A percentile compares a stretch with the other conserved stretches of the same genome.
Evolutionary conservation across 2,888 invertebrate genomes (phyloP).

Genomic region (Sphecodes monilicornis): DNA sequence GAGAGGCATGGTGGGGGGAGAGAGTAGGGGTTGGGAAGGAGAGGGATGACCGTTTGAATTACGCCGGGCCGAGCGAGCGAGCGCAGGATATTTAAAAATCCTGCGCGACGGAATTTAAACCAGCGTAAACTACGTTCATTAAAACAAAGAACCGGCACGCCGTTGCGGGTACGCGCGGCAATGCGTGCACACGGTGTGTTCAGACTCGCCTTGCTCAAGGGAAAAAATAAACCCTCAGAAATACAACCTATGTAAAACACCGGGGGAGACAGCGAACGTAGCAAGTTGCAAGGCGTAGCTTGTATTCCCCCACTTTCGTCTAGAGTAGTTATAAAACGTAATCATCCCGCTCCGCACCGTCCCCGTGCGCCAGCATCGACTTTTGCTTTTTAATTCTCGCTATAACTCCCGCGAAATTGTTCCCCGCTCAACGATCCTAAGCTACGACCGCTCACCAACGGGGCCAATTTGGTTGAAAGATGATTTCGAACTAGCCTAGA

Average conservation of each 20-base stretch:
- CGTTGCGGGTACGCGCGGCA: constrained; percentile 59
- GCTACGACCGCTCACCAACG: not conserved
- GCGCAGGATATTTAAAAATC: constrained; percentile 60
- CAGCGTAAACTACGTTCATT: constrained; percentile 64
- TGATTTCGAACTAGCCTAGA: not conserved
- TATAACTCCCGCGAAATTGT: constrained; percentile 30
- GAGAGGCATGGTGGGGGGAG: not conserved
- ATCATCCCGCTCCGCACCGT: constrained; percentile 9
- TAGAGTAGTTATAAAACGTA: constrained; percentile 41
- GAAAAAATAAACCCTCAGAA: constrained; percentile 57
- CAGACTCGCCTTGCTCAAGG: not conserved
- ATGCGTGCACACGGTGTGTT: constrained; percentile 54
- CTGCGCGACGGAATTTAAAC: constrained; percentile 56
- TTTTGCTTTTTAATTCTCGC: constrained; percentile 45
- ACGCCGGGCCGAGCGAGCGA: constrained; percentile 20
- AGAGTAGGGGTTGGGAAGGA: not conserved
- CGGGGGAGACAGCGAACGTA: constrained; percentile 47
- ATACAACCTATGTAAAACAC: constrained; percentile 60
- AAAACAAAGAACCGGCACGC: constrained; percentile 57
- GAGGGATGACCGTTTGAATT: constrained; percentile 52
- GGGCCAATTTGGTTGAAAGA: constrained; percentile 7
- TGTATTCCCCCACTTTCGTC: constrained; percentile 19
- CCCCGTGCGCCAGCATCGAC: constrained; percentile 27
- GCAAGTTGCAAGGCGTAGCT: constrained; percentile 38
- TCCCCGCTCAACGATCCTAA: not conserved